phyloP scores from a whole-genome alignment of 2,888 invertebrate species.

The Agrochola circellaris region DNA sequence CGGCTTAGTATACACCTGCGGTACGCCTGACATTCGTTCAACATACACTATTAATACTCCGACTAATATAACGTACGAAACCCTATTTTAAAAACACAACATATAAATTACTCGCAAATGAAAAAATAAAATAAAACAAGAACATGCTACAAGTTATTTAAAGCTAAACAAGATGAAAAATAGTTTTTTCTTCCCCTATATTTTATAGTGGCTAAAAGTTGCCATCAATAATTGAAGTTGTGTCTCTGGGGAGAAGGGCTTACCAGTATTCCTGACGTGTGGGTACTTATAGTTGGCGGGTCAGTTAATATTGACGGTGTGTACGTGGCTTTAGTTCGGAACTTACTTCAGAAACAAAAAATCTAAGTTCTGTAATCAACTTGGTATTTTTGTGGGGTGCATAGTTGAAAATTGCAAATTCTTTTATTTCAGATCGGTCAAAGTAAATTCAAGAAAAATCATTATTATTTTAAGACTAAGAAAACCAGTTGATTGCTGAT shows the following conservation, averaged over 20 bases:
- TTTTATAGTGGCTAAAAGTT: conserved; percentile 89
- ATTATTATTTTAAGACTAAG: background rate
- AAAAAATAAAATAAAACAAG: conserved; percentile 60
- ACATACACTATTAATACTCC: conserved; percentile 49
- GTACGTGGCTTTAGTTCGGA: conserved; percentile 58
- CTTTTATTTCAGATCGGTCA: background rate
- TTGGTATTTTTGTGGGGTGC: background rate
- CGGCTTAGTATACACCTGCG: conserved; percentile 53
- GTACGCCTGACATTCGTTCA: conserved; percentile 49
- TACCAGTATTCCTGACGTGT: conserved; percentile 76
- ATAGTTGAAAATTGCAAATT: background rate
- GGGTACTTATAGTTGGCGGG: conserved; percentile 63
- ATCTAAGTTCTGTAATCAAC: conserved; percentile 27
- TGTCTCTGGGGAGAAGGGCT: conserved; percentile 84
- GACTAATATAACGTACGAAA: conserved; percentile 54
- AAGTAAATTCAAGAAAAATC: background rate
- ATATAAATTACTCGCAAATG: conserved; percentile 53
- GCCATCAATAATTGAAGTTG: conserved; percentile 90
- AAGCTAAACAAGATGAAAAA: conserved; percentile 86
- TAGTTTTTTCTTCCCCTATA: conserved; percentile 83
- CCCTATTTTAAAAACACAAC: conserved; percentile 57
- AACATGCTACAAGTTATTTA: conserved; percentile 78
- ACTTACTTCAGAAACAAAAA: conserved; percentile 39
- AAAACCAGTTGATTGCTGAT: background rate
- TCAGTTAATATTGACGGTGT: conserved; percentile 59